Base-by-base conservation (phyloP, 2,113 vertebrate genomes). In the Mugil cephalus region DNA sequence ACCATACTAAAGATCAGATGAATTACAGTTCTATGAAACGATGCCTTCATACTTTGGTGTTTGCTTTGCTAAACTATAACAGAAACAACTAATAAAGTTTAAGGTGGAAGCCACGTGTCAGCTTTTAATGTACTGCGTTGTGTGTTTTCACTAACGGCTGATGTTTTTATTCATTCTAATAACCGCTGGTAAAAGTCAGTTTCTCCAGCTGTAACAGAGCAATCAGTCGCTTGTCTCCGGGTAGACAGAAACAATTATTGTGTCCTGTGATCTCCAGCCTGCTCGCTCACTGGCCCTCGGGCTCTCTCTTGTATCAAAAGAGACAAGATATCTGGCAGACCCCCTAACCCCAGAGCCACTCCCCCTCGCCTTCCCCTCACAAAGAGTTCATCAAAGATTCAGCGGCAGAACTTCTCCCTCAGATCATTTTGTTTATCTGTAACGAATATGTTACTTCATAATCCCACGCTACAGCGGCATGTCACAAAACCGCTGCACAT, bases 1-100 rank as follows among this genome's bases (percentile, higher is more conserved):
- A 91, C 93, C 92, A 94, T 93, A 88, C 71, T 86, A 82, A 80
- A 82, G 86, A 91, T 87, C 71, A 78, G 76, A 94, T 74, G 52
- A 84, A 84, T 86, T 72, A 79, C 72, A 80, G 71, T 85, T 92
- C 73, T 91, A 85, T 86, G 81, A 94, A 92, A 89, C 64, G 87
- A 93, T 92, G 92, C 93, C 94, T 95, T 94, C 94, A 94, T 94
- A 89, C 87, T 91, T 93, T 90, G 92, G 92, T 94, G 93, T 95
- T 94, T 95, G 94, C 94, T 94, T 94, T 95, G 93, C 92, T 94
- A 91, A 93, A 92, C 86, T 92, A 90, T 91, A 91, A 93, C 75
- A 88, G 85, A 87, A 93, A 80, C 68, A 74, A 91, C 87, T 87
- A 93, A 94, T 94, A 94, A 95, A 93, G 82, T 82, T 87, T 88